A percentile compares a stretch with the other conserved stretches of the same genome.
Conservation (phyloP, 2,888 invertebrate species). For the Protonemura montana region DNA sequence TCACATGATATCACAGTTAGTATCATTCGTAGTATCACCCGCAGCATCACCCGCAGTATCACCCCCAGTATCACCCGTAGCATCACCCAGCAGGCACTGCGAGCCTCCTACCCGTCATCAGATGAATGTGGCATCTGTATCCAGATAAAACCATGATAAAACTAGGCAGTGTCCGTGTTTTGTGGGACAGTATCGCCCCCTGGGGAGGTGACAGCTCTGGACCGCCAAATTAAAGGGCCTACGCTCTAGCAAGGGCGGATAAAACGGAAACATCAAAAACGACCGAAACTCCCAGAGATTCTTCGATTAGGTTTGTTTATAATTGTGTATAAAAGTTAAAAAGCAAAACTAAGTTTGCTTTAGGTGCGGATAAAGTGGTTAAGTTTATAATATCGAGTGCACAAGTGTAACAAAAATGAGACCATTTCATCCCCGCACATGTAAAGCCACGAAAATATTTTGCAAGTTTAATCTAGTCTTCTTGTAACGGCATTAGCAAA, state of each 20-base stretch:
- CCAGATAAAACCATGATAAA: constrained; percentile 29
- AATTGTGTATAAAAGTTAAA: neutral
- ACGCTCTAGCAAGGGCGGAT: neutral
- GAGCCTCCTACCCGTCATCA: neutral
- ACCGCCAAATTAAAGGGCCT: constrained; percentile 33
- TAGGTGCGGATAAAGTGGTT: neutral
- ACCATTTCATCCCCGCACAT: neutral
- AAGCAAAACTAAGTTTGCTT: neutral
- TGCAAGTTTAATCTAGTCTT: constrained; percentile 12
- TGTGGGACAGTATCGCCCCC: constrained; percentile 25
- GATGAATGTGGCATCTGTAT: constrained; percentile 13
- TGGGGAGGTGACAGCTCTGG: constrained; percentile 1
- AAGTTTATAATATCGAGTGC: neutral
- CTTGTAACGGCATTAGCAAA: constrained; percentile 5
- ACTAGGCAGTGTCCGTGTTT: constrained; percentile 24
- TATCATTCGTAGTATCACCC: no score
- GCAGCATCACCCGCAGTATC: no score
- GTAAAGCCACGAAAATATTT: neutral
- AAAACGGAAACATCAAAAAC: neutral
- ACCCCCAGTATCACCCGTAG: no score
- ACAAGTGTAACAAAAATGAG: neutral
- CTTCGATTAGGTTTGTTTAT: neutral
- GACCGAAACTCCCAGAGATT: neutral
- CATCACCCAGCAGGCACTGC: neutral
- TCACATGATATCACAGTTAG: neutral